Evolutionary conservation across 2,888 invertebrate genomes (phyloP).

Genomic region (Meiosimyza decipiens): DNA sequence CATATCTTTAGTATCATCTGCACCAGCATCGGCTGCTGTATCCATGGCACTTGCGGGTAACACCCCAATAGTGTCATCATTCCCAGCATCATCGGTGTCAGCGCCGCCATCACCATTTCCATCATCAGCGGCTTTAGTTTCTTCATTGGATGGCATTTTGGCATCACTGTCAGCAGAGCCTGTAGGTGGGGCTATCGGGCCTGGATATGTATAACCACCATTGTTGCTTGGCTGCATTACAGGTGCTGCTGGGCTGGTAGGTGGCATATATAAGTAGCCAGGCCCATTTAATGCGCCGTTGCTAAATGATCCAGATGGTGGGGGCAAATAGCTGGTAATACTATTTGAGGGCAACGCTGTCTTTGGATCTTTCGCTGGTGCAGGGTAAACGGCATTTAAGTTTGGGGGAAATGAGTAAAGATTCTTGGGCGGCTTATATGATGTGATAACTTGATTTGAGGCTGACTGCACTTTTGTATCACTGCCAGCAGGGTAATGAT

Average conservation of each 20-base stretch:
- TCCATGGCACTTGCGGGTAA: conserved; percentile 58
- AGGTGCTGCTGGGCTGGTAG: conserved; percentile 42
- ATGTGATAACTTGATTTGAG: conserved; percentile 53
- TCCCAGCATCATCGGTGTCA: conserved; percentile 43
- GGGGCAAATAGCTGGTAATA: conserved; percentile 61
- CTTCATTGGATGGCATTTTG: neutral
- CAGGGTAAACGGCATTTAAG: conserved; percentile 59
- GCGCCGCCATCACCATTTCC: conserved; percentile 37
- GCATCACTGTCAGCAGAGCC: neutral
- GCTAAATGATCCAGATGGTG: conserved; percentile 57
- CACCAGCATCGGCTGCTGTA: conserved; percentile 41
- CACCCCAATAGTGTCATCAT: conserved; percentile 55
- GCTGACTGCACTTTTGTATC: conserved; percentile 44
- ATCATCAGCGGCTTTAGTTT: conserved; percentile 28
- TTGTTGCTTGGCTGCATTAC: conserved; percentile 43
- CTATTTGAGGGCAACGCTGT: conserved; percentile 52
- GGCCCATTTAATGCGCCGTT: conserved; percentile 35
- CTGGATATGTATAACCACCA: conserved; percentile 51
- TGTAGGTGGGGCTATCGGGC: conserved; percentile 47
- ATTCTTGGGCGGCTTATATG: conserved; percentile 56
- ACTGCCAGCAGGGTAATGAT: conserved; percentile 44
- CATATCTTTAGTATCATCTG: conserved; percentile 33
- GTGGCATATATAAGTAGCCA: conserved; percentile 25
- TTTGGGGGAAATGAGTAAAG: conserved; percentile 65
- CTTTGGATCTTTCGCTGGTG: conserved; percentile 53